Evolutionary conservation across 2,113 vertebrate species (phyloP).

Genomic region (Odobenus rosmarus): DNA sequence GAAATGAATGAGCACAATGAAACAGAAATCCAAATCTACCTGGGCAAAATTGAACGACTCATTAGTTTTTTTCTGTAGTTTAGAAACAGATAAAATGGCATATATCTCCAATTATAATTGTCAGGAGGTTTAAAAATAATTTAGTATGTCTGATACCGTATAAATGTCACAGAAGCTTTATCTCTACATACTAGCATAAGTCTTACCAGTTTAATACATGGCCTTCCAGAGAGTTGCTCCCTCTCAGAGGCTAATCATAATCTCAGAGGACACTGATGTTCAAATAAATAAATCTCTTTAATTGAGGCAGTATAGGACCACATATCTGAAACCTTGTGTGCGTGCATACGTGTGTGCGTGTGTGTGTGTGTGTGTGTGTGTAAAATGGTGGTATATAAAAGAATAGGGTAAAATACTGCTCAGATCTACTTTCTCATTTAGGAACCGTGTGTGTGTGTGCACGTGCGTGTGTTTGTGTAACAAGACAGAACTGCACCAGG

Average conservation of each 20-base stretch:
- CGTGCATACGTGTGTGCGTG: not conserved
- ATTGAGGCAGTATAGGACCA: not conserved
- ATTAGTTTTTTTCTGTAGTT: constrained; percentile 9
- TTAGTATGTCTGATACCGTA: not conserved
- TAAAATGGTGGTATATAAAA: not conserved
- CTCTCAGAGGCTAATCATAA: not conserved
- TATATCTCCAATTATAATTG: not conserved
- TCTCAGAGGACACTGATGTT: not conserved
- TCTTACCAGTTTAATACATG: not conserved
- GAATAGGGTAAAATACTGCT: not conserved
- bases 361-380: not conserved
- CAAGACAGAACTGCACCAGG: not conserved
- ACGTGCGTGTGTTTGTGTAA: too few species aligned
- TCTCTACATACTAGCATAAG: not conserved
- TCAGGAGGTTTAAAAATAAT: constrained; percentile 30
- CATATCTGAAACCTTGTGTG: not conserved
- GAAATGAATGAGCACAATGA: not conserved
- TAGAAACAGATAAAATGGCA: constrained; percentile 41
- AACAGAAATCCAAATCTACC: not conserved
- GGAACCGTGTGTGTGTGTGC: not conserved
- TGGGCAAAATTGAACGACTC: not conserved
- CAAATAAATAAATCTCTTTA: constrained; percentile 12
- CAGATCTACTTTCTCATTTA: not conserved
- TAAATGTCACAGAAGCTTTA: constrained; percentile 2
- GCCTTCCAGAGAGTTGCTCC: not conserved